Conservation (phyloP, 2,888 invertebrate species). For the Gonocerus acuteangulatus region DNA sequence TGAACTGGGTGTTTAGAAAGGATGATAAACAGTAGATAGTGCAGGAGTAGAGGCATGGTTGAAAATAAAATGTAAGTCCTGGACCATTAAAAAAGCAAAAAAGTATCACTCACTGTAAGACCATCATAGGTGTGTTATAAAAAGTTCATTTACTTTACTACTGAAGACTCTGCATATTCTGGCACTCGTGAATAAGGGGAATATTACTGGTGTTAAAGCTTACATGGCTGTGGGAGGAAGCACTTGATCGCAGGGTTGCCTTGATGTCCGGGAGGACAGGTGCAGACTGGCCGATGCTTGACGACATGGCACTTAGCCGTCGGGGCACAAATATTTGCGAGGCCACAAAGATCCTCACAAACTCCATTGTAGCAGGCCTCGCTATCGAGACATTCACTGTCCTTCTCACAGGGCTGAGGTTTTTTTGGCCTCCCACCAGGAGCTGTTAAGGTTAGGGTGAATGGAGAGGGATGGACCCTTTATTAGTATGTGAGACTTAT, state of each 20-base stretch:
- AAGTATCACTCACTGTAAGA: too few species aligned
- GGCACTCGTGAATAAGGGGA: not conserved
- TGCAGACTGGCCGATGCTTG: conserved; percentile 65
- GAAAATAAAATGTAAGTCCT: too few species aligned
- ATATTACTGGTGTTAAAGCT: conserved; percentile 43
- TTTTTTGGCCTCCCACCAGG: conserved; percentile 39
- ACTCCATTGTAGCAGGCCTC: conserved; percentile 57
- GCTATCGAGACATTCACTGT: conserved; percentile 55
- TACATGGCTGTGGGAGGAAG: conserved; percentile 67
- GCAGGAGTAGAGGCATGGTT: too few species aligned
- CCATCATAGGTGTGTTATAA: too few species aligned
- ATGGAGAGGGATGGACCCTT: conserved; percentile 14
- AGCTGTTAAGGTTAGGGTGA: conserved; percentile 32
- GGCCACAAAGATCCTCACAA: conserved; percentile 56
- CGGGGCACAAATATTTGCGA: conserved; percentile 42
- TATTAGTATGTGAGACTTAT: conserved; percentile 33
- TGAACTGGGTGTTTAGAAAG: too few species aligned
- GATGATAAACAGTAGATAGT: too few species aligned
- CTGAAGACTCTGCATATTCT: conserved; percentile 17
- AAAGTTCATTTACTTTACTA: too few species aligned
- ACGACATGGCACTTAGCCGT: conserved; percentile 55
- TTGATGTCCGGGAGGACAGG: conserved; percentile 68
- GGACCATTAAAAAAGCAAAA: too few species aligned
- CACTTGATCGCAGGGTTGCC: conserved; percentile 76
- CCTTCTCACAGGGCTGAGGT: conserved; percentile 50